Evolutionary conservation across 1,140 invertebrate genomes (phyloP).

Genomic region (Lucilia sericata): DNA sequence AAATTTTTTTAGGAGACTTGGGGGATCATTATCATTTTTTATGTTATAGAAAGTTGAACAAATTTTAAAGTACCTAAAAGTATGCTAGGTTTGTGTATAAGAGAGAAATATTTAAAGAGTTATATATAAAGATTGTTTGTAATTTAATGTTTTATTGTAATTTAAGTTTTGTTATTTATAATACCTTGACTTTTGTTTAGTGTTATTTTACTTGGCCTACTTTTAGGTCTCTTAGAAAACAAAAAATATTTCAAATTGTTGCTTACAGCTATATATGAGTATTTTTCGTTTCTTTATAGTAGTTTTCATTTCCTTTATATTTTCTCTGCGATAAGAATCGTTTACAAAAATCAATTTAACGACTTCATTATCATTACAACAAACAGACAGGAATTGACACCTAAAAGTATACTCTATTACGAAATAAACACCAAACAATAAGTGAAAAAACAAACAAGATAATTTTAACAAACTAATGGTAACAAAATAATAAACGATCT

Average conservation of each 20-base stretch:
- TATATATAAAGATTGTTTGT: too few species aligned
- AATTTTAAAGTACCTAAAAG: too few species aligned
- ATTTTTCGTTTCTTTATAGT: background rate
- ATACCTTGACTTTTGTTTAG: too few species aligned
- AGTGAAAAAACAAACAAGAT: background rate
- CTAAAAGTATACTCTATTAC: background rate
- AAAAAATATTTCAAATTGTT: too few species aligned
- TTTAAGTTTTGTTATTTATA: too few species aligned
- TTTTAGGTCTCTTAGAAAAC: background rate
- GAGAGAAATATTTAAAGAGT: too few species aligned
- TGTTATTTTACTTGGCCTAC: background rate
- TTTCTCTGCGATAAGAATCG: background rate
- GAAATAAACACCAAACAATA: background rate
- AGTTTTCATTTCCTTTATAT: background rate
- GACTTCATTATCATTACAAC: constrained; percentile 12
- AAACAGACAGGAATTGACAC: constrained; percentile 12
- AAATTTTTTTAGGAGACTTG: too few species aligned
- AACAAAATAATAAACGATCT: constrained; percentile 17
- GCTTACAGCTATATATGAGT: background rate
- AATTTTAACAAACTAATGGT: constrained; percentile 13
- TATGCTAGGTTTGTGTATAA: too few species aligned
- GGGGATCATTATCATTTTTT: too few species aligned
- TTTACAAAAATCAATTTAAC: background rate
- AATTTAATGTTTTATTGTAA: too few species aligned
- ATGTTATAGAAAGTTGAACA: too few species aligned